Evolutionary conservation across 2,797 vertebrate species (phyloP).

Genomic region (Falco columbarius): DNA sequence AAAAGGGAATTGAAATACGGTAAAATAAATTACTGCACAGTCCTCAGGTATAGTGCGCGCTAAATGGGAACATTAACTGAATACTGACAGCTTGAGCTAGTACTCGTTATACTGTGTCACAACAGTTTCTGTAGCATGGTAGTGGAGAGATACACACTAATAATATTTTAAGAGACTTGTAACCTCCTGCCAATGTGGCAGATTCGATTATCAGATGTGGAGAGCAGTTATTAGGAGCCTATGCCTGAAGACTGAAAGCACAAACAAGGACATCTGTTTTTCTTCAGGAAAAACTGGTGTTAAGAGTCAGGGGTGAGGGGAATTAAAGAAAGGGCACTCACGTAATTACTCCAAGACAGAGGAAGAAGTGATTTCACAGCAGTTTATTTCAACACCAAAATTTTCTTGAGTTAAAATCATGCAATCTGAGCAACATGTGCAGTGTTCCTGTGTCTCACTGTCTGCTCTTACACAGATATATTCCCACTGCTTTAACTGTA

Average conservation of each 20-base stretch:
- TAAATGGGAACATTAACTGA: slow-evolving; percentile 9
- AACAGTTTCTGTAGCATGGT: background rate
- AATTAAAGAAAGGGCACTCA: background rate
- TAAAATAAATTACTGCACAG: background rate
- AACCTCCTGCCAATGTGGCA: background rate
- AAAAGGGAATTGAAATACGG: background rate
- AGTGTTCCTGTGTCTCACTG: background rate
- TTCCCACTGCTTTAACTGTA: background rate
- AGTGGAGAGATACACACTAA: background rate
- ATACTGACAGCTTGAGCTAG: background rate
- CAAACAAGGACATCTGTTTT: background rate
- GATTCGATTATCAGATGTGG: background rate
- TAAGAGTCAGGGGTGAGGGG: background rate
- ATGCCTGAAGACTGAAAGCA: background rate
- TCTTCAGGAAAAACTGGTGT: background rate
- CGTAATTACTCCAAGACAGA: background rate
- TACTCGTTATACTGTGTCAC: background rate
- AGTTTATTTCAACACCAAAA: background rate
- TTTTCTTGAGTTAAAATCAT: background rate
- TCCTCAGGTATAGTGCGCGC: background rate
- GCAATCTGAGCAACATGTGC: background rate
- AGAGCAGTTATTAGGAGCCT: background rate
- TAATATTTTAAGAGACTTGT: background rate
- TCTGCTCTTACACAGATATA: background rate
- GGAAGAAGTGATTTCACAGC: background rate